Base-by-base conservation (phyloP, 1,140 invertebrate genomes). In the Lordiphosa collinella region DNA sequence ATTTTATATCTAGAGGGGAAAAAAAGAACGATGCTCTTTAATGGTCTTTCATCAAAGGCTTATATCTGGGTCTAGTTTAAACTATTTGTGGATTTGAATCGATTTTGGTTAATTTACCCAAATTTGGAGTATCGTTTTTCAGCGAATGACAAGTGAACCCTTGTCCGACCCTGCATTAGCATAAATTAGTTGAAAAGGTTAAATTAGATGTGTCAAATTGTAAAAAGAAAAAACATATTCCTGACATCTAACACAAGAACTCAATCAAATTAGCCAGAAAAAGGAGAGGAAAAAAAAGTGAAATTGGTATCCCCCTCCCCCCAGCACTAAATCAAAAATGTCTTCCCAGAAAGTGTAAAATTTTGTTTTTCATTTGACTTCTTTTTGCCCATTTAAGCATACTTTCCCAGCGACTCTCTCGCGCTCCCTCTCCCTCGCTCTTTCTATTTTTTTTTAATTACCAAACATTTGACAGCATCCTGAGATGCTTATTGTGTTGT, bases 401-500 rank as follows among this genome's bases (percentile, higher is more conserved):
- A 44, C 58, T 59, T 61, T 61, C 55, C 56, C 59, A 59, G 44
- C 44, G 14, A 4, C 1, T 16, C 5, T 7, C 44, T 22, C 13
- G 3, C 14, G 3, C 16, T 31, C 35, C n/a, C 10, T 52, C 31
- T 34, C 2, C 14, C 14, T 41, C 14, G n/a, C n/a, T n/a, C 9
- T 38, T 40, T 37, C 44, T 53, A 38, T 50, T 66, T 25, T 38
- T 46, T 80, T 84, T 80, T 80, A 80, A 80, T 80, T 80, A 82
- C 71, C 71, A 75, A 82, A 70, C 60, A 76, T 80, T 80, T 80
- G 75, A 80, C 75, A 80, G 76, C 71, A 82, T 82, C 75, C 75
- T 80, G 71, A 48, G 57, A 80, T 80, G 70, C 75, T 65, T 68
- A 65, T 79, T 73, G 74, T 79, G 56, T 78, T 72, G 52, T 64